Evolutionary conservation across 2,113 vertebrate species (phyloP).

Genomic region (Pimephales promelas): DNA sequence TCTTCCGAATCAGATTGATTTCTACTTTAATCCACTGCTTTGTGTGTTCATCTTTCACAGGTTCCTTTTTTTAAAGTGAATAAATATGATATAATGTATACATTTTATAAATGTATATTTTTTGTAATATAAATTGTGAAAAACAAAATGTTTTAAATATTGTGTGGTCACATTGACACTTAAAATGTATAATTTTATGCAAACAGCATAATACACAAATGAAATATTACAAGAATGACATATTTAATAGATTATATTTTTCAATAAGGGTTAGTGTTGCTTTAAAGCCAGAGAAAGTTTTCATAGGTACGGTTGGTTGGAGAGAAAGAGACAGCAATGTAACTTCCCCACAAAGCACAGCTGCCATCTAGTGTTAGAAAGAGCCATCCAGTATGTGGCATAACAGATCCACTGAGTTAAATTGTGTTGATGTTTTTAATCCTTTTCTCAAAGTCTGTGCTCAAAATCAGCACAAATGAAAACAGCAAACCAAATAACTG

Average conservation of each 20-base stretch:
- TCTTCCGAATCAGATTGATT: conserved; percentile 4
- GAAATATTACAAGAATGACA: neutral
- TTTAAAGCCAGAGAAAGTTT: neutral
- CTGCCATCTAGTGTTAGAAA: conserved; percentile 47
- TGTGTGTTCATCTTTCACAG: neutral
- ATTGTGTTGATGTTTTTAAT: neutral
- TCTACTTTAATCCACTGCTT: conserved; percentile 20
- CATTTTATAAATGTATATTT: neutral
- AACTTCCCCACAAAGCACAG: neutral
- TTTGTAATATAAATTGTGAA: neutral
- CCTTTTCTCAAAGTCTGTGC: neutral
- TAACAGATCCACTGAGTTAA: neutral
- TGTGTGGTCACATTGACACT: neutral
- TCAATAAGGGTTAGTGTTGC: neutral
- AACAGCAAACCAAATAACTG: neutral
- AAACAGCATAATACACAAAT: neutral
- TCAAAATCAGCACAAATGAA: neutral
- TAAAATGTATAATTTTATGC: neutral
- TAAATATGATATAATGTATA: neutral
- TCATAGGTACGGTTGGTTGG: too few species aligned
- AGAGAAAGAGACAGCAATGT: neutral
- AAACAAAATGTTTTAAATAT: too few species aligned
- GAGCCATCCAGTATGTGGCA: neutral
- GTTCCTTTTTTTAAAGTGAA: neutral
- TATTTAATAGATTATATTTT: neutral